Evolutionary conservation across 2,888 invertebrate genomes (phyloP), one percentile per base, ranked within the genome.

Genomic region (Amiota minor): DNA sequence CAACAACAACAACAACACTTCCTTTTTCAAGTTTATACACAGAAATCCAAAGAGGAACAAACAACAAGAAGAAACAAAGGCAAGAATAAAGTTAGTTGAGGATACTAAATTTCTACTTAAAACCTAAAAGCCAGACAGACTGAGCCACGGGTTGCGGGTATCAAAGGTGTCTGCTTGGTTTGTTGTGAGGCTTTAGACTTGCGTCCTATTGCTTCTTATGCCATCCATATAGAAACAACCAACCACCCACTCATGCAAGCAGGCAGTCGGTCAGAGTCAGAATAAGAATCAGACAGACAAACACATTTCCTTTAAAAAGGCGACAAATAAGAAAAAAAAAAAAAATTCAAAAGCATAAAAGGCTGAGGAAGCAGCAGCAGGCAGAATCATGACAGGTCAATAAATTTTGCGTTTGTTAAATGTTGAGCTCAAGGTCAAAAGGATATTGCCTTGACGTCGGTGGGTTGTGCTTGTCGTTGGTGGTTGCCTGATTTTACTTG

Each of bases 341-440:
- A 64, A 46, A 35, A n/a, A n/a, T n/a, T n/a, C 9, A 53, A 49
- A 50, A 53, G 20, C 20, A 61, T 45, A 20, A 23, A 45, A 23
- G 12, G 50, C 35, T 1, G 23, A 20, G 49, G 67, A 23, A 12
- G 67, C 61, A n/a, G 61, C 12, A 55, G 47, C 35, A 70, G 78
- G 73, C 75, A 75, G 77, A 79, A 76, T n/a, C 45, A 45, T 14
- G 77, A 74, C 86, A 79, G 89, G 89, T 89, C 89, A 89, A 88
- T 88, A 89, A 85, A 88, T 89, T 88, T 85, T 80, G 84, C 85
- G 86, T 86, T 85, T 82, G 86, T 84, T 86, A 88, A 59, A 88
- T 87, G 81, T 79, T 81, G 81, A 79, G 83, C 84, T 89, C 89
- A 89, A 89, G 89, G 89, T 89, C 89, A 89, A 89, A 89, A 88